Base-by-base conservation (phyloP, 2,797 vertebrate genomes). In the Enteromius mattozi region DNA sequence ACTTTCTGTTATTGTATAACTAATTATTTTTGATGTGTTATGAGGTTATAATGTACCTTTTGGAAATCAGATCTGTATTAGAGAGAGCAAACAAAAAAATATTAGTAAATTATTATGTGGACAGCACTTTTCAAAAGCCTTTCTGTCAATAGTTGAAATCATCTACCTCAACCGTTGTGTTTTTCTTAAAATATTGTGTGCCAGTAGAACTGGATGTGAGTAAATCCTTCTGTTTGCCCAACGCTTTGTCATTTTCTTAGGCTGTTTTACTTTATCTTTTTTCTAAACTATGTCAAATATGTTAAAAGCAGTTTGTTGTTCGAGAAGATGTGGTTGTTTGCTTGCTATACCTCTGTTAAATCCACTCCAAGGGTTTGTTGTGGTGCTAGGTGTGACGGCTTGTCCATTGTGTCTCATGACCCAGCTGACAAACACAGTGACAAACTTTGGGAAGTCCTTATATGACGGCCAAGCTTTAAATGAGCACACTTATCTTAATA, bases 401-500 rank as follows among this genome's bases (percentile, higher is more conserved):
- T 75, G 16, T 51, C 40, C 14, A 71, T 21, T 8, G 6, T 40
- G 70, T 77, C n/a, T 59, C 77, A 30, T 47, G 10, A 19, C 51
- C 30, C 40, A 74, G 35, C 61, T 71, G 75, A 30, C 78, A 30
- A 68, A 49, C 66, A 24, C 49, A n/a, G 45, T 33, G 42, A 30
- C 24, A 63, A 33, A 65, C 27, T 85, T 17, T 72, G 65, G 86
- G 85, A 82, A 33, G 79, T 35, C 70, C 86, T 83, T 74, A 89
- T 85, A 35, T 83, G 78, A 88, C 86, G 80, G 85, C 9, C 27
- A 17, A 85, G 45, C 85, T 74, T 77, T 76, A 86, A 88, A 68
- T 68, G 63, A 82, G 54, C 59, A 87, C 86, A 88, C 69, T 76
- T 92, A 45, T 94, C 87, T 93, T 87, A 87, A 81, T 91, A 94